phyloP scores from a whole-genome alignment of 92 coral and sea anemone genomes.

The Bergia sp. region DNA sequence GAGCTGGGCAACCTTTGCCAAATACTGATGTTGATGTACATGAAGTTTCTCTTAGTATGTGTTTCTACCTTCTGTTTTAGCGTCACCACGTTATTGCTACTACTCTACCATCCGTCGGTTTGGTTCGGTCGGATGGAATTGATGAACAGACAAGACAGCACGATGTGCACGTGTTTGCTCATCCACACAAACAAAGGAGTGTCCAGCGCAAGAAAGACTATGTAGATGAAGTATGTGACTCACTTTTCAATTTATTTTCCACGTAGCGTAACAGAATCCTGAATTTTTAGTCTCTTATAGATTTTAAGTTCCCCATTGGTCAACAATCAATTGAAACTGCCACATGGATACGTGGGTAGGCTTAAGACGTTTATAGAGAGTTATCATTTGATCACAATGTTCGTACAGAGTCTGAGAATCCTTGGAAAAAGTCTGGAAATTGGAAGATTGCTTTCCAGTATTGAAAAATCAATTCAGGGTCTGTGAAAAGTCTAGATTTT shows the following conservation, averaged over 20 bases:
- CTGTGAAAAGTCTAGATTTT: too few species aligned
- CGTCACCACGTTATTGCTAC: conserved; percentile 76
- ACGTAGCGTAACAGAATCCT: neutral
- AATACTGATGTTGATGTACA: neutral
- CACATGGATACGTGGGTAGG: too few species aligned
- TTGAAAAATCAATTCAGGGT: too few species aligned
- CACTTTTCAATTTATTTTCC: neutral
- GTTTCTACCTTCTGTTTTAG: conserved; percentile 30
- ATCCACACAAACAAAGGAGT: conserved; percentile 48
- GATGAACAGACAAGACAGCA: conserved; percentile 39
- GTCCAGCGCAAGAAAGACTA: neutral
- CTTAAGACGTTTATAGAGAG: too few species aligned
- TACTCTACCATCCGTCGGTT: conserved; percentile 70
- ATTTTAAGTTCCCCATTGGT: too few species aligned
- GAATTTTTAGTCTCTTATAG: neutral
- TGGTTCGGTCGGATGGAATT: conserved; percentile 42
- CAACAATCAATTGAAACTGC: too few species aligned
- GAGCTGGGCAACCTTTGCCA: neutral
- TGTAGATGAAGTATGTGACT: conserved; percentile 28
- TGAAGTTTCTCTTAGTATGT: too few species aligned
- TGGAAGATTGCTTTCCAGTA: too few species aligned
- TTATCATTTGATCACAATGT: too few species aligned
- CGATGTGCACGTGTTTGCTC: conserved; percentile 85
- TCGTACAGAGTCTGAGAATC: too few species aligned
- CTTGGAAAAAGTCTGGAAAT: too few species aligned